phyloP scores from a whole-genome alignment of 2,797 vertebrate genomes.

The Rhodeus uyekii region DNA sequence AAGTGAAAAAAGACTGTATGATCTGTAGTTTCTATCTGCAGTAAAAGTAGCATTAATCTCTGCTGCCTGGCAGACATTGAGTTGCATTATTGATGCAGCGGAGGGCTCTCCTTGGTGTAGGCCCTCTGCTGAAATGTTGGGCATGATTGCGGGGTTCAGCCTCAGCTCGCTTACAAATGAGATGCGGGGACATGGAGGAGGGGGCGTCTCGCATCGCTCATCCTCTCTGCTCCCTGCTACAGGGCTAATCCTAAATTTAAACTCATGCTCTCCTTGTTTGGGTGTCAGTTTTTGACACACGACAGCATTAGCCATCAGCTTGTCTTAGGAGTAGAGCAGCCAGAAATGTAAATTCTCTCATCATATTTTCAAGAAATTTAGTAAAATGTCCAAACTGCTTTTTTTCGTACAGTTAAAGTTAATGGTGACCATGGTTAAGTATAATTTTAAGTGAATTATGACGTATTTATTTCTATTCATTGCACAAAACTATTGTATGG shows the following conservation, averaged over 20 bases:
- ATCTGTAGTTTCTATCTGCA: conserved; percentile 12
- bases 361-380: background rate
- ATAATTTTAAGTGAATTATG: background rate
- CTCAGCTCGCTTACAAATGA: conserved; percentile 54
- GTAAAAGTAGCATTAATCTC: conserved; percentile 50
- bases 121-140: conserved; percentile 51
- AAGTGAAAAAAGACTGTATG: background rate
- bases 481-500: background rate
- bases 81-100: conserved; percentile 56
- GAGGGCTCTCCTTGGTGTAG: conserved; percentile 22
- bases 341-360: background rate
- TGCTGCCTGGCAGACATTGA: conserved; percentile 30
- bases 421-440: background rate
- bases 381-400: background rate
- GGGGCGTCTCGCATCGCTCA: background rate
- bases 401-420: background rate
- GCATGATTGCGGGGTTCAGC: conserved; percentile 57
- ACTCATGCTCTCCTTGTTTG: background rate
- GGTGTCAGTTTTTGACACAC: background rate
- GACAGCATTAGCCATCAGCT: background rate
- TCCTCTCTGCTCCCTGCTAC: background rate
- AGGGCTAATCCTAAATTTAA: conserved; percentile 22
- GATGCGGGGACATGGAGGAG: conserved; percentile 2
- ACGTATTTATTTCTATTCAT: background rate
- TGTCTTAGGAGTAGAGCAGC: background rate